Evolutionary conservation across 2,113 vertebrate genomes (phyloP).

Genomic region (Ctenomys sociabilis): DNA sequence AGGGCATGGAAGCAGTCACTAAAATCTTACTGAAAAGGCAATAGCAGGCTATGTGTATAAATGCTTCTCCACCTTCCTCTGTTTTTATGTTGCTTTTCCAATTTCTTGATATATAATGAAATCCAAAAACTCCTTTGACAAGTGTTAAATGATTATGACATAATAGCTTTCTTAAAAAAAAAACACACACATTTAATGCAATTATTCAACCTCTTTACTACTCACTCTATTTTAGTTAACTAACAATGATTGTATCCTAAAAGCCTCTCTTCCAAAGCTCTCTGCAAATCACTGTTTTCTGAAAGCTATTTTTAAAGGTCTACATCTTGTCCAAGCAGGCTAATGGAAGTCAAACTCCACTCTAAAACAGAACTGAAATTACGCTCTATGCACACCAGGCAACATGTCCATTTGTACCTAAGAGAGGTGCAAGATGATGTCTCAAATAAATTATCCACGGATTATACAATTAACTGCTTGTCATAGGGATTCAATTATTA

Average conservation of each 20-base stretch:
- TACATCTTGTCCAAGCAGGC: background rate
- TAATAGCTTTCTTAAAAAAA: constrained; percentile 42
- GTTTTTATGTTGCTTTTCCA: background rate
- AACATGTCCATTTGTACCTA: constrained; percentile 11
- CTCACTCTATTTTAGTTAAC: background rate
- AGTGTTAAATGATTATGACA: constrained; percentile 30
- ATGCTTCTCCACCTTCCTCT: background rate
- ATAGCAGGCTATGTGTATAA: background rate
- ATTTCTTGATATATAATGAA: background rate
- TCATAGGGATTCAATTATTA: constrained; percentile 63
- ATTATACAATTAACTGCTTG: constrained; percentile 67
- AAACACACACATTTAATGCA: background rate
- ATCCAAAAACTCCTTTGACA: constrained; percentile 18
- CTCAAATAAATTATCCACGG: constrained; percentile 56
- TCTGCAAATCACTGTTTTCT: constrained; percentile 29
- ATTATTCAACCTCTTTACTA: background rate
- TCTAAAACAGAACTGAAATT: constrained; percentile 50
- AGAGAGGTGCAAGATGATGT: constrained; percentile 36
- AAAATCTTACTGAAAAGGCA: background rate
- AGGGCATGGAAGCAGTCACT: background rate
- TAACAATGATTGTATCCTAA: background rate
- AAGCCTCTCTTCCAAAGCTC: background rate
- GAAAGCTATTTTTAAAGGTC: constrained; percentile 24
- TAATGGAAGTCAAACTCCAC: constrained; percentile 39
- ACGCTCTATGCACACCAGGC: constrained; percentile 2